Evolutionary conservation across 2,888 invertebrate species (phyloP).

Genomic region (Apotomis betuletana): DNA sequence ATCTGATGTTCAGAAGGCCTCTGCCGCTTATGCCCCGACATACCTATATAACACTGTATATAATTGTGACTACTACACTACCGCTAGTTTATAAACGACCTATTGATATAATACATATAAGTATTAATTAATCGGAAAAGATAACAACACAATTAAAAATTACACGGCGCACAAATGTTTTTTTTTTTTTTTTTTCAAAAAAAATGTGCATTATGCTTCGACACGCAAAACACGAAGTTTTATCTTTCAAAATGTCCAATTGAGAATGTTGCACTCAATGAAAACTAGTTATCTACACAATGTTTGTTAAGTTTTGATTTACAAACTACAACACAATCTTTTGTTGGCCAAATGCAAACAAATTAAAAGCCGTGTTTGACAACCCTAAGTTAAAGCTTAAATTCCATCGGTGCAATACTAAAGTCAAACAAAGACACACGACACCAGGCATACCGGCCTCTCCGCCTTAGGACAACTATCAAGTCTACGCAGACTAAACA

Average conservation of each 20-base stretch:
- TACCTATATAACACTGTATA: no score
- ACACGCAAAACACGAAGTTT: not conserved
- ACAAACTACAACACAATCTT: conserved; percentile 36
- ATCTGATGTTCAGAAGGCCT: no score
- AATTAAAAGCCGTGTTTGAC: conserved; percentile 40
- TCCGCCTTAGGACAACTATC: conserved; percentile 1
- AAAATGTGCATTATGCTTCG: no score
- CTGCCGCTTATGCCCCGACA: no score
- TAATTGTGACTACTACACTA: no score
- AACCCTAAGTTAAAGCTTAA: conserved; percentile 40
- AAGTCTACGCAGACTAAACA: conserved; percentile 9
- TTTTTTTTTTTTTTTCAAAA: no score
- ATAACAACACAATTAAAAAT: no score
- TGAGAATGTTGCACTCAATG: conserved; percentile 11
- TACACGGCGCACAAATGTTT: no score
- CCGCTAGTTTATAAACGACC: no score
- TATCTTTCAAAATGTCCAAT: not conserved
- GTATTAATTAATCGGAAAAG: no score
- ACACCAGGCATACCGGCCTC: conserved; percentile 48
- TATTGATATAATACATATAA: no score
- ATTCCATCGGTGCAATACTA: conserved; percentile 41
- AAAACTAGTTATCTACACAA: conserved; percentile 22
- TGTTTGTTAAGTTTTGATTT: conserved; percentile 26
- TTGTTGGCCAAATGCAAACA: conserved; percentile 37
- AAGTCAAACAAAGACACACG: conserved; percentile 58